phyloP scores from a whole-genome alignment of 2,888 invertebrate species.

The Syrphus vitripennis region DNA sequence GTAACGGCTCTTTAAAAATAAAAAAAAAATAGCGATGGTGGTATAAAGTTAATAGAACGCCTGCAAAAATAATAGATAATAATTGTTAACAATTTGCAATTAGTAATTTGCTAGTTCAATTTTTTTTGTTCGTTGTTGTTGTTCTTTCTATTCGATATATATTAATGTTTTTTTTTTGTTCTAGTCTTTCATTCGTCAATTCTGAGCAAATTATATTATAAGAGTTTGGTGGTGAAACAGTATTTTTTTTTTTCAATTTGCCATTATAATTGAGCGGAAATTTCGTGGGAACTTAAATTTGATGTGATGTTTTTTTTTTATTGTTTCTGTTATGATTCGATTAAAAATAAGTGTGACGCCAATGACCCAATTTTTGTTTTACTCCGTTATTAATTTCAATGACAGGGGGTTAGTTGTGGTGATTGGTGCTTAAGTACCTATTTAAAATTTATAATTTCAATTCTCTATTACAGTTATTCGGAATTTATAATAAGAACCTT shows the following conservation, averaged over 20 bases:
- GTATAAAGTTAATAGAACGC: slow-evolving; percentile 60
- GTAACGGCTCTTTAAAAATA: slow-evolving; percentile 49
- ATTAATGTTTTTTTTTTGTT: slow-evolving; percentile 1
- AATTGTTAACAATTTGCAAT: slow-evolving; percentile 71
- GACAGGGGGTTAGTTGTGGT: background rate
- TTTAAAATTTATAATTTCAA: too few relatives aligned
- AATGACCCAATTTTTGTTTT: slow-evolving; percentile 32
- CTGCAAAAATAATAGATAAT: slow-evolving; percentile 70
- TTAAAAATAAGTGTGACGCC: background rate
- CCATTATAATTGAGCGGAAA: slow-evolving; percentile 50
- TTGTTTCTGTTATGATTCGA: background rate
- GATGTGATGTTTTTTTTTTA: too few relatives aligned
- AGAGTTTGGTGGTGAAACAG: slow-evolving; percentile 39
- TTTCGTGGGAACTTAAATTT: slow-evolving; percentile 59
- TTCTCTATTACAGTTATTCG: too few relatives aligned
- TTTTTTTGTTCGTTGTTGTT: background rate
- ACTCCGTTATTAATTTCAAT: background rate
- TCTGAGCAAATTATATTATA: background rate
- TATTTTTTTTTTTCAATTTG: slow-evolving; percentile 60
- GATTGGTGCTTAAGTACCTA: background rate
- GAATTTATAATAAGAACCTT: too few relatives aligned
- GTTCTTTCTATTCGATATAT: slow-evolving; percentile 6
- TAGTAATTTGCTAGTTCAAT: slow-evolving; percentile 56
- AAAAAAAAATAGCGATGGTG: too few relatives aligned
- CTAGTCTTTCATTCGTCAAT: slow-evolving; percentile 3